Base-by-base conservation (phyloP, 2,113 vertebrate genomes). In the Tetrao urogallus region DNA sequence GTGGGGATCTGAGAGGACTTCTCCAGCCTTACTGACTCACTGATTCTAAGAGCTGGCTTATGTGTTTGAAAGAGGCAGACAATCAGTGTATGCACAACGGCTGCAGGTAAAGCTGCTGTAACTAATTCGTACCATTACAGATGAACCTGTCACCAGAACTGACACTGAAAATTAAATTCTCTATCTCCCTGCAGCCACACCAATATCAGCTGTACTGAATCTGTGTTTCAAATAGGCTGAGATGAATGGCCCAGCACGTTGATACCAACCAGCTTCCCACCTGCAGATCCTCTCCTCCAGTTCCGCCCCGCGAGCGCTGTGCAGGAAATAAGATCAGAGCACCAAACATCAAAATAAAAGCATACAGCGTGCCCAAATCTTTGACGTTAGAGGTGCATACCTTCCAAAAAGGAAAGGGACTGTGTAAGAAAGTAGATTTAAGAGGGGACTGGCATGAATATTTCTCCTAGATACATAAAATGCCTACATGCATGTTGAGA, bases 101-200 rank as follows among this genome's bases (percentile, higher is more conserved):
- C 28, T 70, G 28, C 67, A 70, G 81, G 69, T 48, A 15, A 40
- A 82, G 36, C 71, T 80, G 78, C 76, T 82, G 30, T 56, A 45
- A 75, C 70, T 73, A 77, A 94, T 92, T 93, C 40, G 48, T 64
- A 42, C 58, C 3, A 0, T 81, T 71, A 91, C 16, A 47, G 78
- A 79, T 92, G 66, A 63, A 83, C 57, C 94, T 86, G 94, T 79
- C 72, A 81, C 79, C 50, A 60, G 50, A 66, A 38, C 89, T 83
- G 47, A 65, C 86, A 65, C 90, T 13, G 42, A 78, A 77, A 92
- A 94, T 78, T 77, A 92, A 93, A 81, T 36, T 61, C 15, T 43
- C 21, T 11, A 22, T 28, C 57, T 82, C 28, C 58, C 32, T 4
- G 25, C 36, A 28, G 54, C 72, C 57, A 6, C 17, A 32, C 69